phyloP scores from a whole-genome alignment of 2,113 vertebrate species.

The Etheostoma spectabile region DNA sequence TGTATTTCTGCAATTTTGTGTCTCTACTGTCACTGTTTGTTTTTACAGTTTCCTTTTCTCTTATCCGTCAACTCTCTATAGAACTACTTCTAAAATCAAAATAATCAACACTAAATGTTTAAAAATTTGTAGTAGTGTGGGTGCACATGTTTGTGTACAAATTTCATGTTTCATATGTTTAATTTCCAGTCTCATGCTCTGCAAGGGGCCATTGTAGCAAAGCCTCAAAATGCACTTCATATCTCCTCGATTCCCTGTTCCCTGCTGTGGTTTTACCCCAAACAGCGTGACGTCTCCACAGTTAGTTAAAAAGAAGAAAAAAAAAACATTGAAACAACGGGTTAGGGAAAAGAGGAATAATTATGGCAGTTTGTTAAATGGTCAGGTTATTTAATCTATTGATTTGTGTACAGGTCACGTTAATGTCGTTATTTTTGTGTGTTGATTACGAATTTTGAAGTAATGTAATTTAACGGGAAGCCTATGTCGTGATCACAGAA shows the following conservation, averaged over 20 bases:
- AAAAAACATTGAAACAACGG: slow-evolving; percentile 17
- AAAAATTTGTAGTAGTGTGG: background rate
- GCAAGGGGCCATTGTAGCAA: background rate
- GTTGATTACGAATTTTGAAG: too few species aligned
- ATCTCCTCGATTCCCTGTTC: slow-evolving; percentile 23
- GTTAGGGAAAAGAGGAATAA: slow-evolving; percentile 13
- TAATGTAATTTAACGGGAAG: too few species aligned
- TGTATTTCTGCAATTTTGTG: background rate
- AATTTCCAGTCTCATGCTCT: slow-evolving; percentile 23
- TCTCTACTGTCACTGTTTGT: background rate
- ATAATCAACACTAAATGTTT: slow-evolving; percentile 35
- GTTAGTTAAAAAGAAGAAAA: slow-evolving; percentile 13
- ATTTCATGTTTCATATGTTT: slow-evolving; percentile 1
- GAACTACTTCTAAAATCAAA: slow-evolving; percentile 9
- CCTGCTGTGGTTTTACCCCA: slow-evolving; percentile 19
- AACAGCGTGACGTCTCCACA: slow-evolving; percentile 21
- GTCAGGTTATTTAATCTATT: too few species aligned
- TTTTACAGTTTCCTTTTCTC: slow-evolving; percentile 1
- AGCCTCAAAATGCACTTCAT: slow-evolving; percentile 13
- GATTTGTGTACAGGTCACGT: too few species aligned
- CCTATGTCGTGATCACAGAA: too few species aligned
- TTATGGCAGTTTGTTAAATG: background rate
- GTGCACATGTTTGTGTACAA: background rate
- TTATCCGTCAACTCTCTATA: background rate
- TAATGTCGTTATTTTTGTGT: too few species aligned